phyloP scores from a whole-genome alignment of 2,888 invertebrate genomes.

The Neocrepidodera transversa region DNA sequence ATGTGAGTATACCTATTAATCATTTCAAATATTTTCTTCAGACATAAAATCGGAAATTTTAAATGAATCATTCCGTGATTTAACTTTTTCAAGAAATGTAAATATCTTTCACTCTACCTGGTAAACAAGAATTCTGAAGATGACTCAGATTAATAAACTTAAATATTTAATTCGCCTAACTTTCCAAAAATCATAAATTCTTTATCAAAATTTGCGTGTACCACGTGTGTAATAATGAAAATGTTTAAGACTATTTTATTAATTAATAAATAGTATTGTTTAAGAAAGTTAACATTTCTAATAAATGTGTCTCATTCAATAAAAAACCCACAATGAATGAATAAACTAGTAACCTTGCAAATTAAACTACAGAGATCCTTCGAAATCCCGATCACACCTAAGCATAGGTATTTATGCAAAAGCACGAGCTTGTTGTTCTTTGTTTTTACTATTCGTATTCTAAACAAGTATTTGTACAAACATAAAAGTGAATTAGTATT shows the following conservation, averaged over 20 bases:
- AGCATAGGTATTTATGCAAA: conserved; percentile 18
- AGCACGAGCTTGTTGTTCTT: conserved; percentile 9
- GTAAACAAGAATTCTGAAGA: no score
- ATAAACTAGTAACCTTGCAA: conserved; percentile 11
- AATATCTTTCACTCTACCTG: no score
- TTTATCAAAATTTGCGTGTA: no score
- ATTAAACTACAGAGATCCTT: not conserved
- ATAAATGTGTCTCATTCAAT: conserved; percentile 2
- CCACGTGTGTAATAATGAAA: no score
- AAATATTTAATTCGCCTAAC: no score
- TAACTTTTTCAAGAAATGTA: no score
- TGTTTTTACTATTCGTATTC: conserved; percentile 20
- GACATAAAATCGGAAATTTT: no score
- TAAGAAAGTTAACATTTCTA: conserved; percentile 1
- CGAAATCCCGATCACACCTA: conserved; percentile 5
- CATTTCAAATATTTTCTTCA: no score
- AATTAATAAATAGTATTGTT: not conserved
- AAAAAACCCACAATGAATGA: conserved; percentile 11
- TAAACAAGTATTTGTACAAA: not conserved
- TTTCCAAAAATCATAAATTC: no score
- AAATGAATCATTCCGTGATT: no score
- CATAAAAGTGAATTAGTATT: conserved; percentile 27
- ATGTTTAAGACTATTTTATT: not conserved
- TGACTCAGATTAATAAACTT: no score
- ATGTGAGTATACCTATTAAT: no score